phyloP scores from a whole-genome alignment of 2,113 vertebrate genomes.

The Lycocorax pyrrhopterus region DNA sequence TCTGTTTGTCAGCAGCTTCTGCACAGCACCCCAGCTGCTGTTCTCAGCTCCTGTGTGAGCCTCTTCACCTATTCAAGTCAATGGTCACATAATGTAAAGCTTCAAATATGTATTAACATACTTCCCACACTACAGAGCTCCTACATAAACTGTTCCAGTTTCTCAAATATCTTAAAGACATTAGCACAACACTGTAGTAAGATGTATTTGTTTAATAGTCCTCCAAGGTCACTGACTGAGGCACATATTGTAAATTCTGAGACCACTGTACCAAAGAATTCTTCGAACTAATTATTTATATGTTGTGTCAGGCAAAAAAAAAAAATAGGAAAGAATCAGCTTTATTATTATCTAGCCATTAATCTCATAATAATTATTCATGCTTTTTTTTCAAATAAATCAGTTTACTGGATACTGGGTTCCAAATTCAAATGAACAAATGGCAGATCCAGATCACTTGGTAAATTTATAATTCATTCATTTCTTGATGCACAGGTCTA shows the following conservation, averaged over 20 bases:
- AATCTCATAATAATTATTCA: neutral
- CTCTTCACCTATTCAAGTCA: neutral
- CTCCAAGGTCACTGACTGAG: neutral
- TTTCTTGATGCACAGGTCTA: neutral
- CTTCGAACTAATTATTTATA: neutral
- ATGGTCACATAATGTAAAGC: neutral
- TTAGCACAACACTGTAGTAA: neutral
- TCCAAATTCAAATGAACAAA: neutral
- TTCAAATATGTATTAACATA: neutral
- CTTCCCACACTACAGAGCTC: neutral
- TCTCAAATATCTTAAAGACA: neutral
- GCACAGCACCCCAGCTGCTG: neutral
- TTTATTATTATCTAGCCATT: neutral
- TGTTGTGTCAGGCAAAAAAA: neutral
- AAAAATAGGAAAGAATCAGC: neutral
- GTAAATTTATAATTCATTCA: neutral
- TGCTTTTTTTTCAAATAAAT: neutral
- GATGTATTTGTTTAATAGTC: neutral
- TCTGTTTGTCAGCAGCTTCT: neutral
- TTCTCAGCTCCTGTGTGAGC: neutral
- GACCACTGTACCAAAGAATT: neutral
- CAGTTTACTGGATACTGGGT: neutral
- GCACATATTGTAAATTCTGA: neutral
- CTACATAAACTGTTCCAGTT: neutral
- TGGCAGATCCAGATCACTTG: neutral